Evolutionary conservation across 1,140 invertebrate genomes (phyloP).

Genomic region (Macrotrachela quadricornifera): DNA sequence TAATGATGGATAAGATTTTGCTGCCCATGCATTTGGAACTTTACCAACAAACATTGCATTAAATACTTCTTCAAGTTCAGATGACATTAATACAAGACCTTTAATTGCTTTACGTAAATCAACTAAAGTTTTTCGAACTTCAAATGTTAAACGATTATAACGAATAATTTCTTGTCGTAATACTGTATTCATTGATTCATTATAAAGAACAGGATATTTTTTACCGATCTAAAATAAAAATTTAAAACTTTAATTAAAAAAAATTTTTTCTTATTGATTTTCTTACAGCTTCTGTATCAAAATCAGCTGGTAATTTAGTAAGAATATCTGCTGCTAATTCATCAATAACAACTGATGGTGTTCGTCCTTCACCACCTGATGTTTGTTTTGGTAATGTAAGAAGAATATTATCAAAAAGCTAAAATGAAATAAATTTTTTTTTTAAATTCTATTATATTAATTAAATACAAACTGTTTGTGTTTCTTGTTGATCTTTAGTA

Average conservation of each 20-base stretch:
- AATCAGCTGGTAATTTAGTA: conserved; percentile 44
- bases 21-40: conserved; percentile 26
- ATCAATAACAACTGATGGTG: conserved; percentile 42
- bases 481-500: conserved; percentile 71
- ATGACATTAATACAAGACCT: conserved; percentile 26
- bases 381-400: conserved; percentile 48
- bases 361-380: conserved; percentile 33
- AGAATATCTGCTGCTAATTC: conserved; percentile 43
- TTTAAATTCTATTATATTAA: neutral
- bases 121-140: conserved; percentile 46
- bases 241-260: conserved; percentile 53
- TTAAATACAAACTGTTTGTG: conserved; percentile 16
- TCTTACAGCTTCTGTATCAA: conserved; percentile 40
- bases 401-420: conserved; percentile 53
- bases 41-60: conserved; percentile 18
- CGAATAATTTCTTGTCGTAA: conserved; percentile 72
- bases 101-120: conserved; percentile 28
- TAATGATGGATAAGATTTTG: conserved; percentile 28
- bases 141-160: conserved; percentile 52
- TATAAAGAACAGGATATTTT: conserved; percentile 8
- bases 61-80: conserved; percentile 27
- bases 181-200: conserved; percentile 54
- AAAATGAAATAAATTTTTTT: conserved; percentile 10
- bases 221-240: neutral
- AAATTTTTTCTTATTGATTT: conserved; percentile 48